Conservation (phyloP, 1,140 invertebrate genomes). For the Mizuhopecten yessoensis region DNA sequence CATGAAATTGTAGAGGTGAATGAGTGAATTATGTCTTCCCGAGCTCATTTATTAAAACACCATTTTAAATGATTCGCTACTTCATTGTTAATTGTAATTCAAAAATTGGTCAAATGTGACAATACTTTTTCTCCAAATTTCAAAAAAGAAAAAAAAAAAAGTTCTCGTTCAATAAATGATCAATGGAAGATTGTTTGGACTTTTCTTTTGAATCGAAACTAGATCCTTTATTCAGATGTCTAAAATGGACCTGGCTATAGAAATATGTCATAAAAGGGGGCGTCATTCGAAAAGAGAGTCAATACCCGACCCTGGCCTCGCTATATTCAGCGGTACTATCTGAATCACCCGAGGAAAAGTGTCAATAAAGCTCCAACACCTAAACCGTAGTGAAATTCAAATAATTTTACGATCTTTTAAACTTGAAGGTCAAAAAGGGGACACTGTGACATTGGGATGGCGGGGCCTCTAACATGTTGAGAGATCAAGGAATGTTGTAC, state of each 20-base stretch:
- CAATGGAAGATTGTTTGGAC: not conserved
- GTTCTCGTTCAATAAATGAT: not conserved
- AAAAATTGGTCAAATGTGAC: not conserved
- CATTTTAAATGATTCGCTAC: not conserved
- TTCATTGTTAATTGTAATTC: not conserved
- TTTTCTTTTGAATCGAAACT: not conserved
- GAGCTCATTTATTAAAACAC: not conserved
- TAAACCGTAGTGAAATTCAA: not conserved
- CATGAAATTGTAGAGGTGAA: no score
- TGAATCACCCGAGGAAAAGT: not conserved
- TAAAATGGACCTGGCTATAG: not conserved
- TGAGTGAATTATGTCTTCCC: no score
- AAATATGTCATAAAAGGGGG: not conserved
- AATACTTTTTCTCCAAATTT: not conserved
- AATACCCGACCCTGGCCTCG: not conserved
- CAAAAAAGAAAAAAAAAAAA: no score
- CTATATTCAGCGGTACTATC: not conserved
- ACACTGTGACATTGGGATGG: not conserved
- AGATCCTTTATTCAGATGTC: not conserved
- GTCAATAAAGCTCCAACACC: not conserved
- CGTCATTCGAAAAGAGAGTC: not conserved
- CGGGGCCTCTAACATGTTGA: not conserved
- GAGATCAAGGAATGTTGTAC: not conserved
- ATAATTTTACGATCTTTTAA: not conserved
- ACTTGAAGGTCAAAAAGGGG: constrained; percentile 35